These are phyloP conservation scores for Globia sparganii DNA, from an alignment of 2,888 invertebrate genomes.

Conservation along the genomic window DNA sequence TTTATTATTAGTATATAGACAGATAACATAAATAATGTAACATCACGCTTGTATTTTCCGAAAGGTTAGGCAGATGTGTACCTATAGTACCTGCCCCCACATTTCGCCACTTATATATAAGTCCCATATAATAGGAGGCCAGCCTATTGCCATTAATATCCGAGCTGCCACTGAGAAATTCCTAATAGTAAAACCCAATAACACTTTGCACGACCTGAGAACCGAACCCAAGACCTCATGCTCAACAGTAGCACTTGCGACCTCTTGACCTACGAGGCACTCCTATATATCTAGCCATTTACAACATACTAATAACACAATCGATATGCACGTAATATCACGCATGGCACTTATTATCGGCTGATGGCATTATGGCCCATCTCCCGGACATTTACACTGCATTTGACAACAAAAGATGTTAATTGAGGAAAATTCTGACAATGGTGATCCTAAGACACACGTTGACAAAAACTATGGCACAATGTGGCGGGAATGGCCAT, in stretches of 20 bases:
- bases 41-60: neutral
- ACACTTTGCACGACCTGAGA: neutral
- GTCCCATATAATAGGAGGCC: neutral
- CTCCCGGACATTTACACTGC: conserved; percentile 37
- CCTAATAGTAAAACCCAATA: neutral
- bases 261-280: no score
- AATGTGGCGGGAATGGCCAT: neutral
- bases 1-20: no score
- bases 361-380: conserved; percentile 26
- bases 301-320: conserved; percentile 29
- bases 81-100: neutral
- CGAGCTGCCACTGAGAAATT: neutral
- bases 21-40: neutral
- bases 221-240: no score
- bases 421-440: conserved; percentile 58
- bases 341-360: conserved; percentile 15
- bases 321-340: conserved; percentile 35
- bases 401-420: conserved; percentile 40
- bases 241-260: no score
- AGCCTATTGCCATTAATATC: neutral
- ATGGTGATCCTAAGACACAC: conserved; percentile 19
- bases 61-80: no score
- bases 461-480: conserved; percentile 32
- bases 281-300: neutral
- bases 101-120: neutral